A percentile compares a stretch with the other conserved stretches of the same genome.
Conservation (phyloP, 2,113 vertebrate species). For the Trachemys scripta region DNA sequence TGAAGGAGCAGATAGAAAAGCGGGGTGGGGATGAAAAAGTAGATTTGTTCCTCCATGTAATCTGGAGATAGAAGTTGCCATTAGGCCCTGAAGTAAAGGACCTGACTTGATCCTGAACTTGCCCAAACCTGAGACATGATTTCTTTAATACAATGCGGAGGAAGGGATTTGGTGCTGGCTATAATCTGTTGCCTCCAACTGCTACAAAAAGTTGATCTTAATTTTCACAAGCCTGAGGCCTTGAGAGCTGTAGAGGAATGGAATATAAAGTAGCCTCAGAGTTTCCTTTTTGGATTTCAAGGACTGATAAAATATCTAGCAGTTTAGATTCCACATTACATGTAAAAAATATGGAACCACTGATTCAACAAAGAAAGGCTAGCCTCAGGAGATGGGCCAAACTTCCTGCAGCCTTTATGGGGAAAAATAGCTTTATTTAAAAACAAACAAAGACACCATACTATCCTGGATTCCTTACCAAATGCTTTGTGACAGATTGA, state of each 20-base stretch:
- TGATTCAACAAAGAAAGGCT: background rate
- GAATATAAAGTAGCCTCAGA: background rate
- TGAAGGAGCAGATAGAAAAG: background rate
- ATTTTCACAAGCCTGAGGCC: background rate
- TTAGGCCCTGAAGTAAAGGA: background rate
- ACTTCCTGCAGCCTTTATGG: background rate
- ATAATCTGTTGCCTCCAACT: background rate
- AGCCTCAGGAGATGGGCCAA: background rate
- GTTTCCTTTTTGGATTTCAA: background rate
- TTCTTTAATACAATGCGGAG: background rate
- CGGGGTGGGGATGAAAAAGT: background rate
- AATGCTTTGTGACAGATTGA: background rate
- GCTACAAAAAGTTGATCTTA: background rate
- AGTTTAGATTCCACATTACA: background rate
- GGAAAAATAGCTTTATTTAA: background rate
- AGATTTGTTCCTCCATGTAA: background rate
- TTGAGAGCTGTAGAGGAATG: background rate
- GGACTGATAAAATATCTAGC: background rate
- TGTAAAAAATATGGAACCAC: background rate
- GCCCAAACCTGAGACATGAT: background rate
- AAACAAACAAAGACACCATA: background rate
- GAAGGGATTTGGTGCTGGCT: accelerated
- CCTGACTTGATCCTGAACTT: background rate
- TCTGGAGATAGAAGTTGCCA: background rate
- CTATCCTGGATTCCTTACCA: conserved; percentile 39